Percentiles rank a stretch among this genome's conserved stretches.
Conservation (phyloP, 1,140 invertebrate species). For the Trialeurodes vaporariorum region DNA sequence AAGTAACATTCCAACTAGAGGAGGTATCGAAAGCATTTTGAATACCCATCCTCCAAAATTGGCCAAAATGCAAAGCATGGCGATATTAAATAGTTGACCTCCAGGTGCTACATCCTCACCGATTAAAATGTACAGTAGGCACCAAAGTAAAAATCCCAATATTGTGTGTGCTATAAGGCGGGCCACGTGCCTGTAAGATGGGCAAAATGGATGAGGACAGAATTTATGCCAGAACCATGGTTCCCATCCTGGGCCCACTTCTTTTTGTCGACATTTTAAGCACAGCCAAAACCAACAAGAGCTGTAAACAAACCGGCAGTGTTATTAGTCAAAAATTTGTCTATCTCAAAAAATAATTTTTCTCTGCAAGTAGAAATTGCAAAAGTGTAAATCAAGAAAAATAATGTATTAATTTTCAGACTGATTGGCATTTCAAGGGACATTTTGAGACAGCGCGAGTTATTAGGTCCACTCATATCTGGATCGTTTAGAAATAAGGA, state of each 20-base stretch:
- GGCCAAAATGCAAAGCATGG: slow-evolving; percentile 56
- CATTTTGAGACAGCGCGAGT: no score
- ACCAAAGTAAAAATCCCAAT: slow-evolving; percentile 63
- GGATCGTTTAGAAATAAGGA: no score
- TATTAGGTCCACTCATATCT: no score
- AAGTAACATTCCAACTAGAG: slow-evolving; percentile 75
- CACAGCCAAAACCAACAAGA: slow-evolving; percentile 63
- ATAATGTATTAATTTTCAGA: no score
- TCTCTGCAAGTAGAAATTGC: no score
- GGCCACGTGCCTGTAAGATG: slow-evolving; percentile 63
- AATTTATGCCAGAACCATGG: slow-evolving; percentile 58
- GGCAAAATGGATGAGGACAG: slow-evolving; percentile 68
- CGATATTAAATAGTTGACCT: slow-evolving; percentile 66
- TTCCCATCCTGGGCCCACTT: slow-evolving; percentile 59
- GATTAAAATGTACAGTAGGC: slow-evolving; percentile 56
- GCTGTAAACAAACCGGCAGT: slow-evolving; percentile 35
- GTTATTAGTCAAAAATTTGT: no score
- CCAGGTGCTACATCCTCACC: slow-evolving; percentile 60
- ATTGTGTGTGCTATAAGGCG: slow-evolving; percentile 51
- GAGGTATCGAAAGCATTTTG: slow-evolving; percentile 63
- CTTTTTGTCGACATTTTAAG: slow-evolving; percentile 52
- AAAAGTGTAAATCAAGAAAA: no score
- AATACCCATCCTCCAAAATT: slow-evolving; percentile 69
- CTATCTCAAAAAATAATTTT: no score
- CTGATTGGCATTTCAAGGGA: no score